Evolutionary conservation across 2,888 invertebrate genomes (phyloP).

Genomic region (Leptinotarsa tumamoca): DNA sequence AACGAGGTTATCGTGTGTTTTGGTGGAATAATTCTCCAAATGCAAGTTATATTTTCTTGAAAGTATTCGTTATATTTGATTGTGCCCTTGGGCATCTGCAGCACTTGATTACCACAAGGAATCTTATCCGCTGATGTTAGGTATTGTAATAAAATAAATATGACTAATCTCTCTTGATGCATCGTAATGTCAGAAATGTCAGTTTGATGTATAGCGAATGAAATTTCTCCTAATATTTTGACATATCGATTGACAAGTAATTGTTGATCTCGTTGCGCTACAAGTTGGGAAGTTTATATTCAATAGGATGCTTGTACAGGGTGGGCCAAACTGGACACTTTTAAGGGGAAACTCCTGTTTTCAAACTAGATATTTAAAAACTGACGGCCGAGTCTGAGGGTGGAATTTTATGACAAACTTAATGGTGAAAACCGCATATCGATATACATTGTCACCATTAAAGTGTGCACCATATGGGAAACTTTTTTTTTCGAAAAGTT

Average conservation of each 20-base stretch:
- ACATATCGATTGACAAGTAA: background rate
- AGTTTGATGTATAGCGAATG: background rate
- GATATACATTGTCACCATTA: too few species aligned
- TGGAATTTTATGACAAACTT: too few species aligned
- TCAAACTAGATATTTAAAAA: too few species aligned
- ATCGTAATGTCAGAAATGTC: constrained; percentile 20
- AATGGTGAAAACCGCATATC: too few species aligned
- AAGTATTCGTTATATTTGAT: constrained; percentile 32
- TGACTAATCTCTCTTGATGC: constrained; percentile 20
- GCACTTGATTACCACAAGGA: constrained; percentile 27
- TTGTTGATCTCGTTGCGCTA: background rate
- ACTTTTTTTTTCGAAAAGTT: too few species aligned
- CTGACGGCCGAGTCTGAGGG: too few species aligned
- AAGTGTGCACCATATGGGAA: too few species aligned
- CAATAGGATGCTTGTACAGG: too few species aligned
- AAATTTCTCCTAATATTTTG: background rate
- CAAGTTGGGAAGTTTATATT: too few species aligned
- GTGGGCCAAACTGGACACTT: too few species aligned
- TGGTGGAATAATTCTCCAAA: constrained; percentile 37
- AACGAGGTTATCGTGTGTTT: constrained; percentile 36
- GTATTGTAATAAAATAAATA: constrained; percentile 21
- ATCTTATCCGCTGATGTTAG: constrained; percentile 20
- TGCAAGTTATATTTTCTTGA: constrained; percentile 29
- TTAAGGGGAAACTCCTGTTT: too few species aligned
- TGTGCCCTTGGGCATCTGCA: constrained; percentile 25